Conservation (phyloP, 2,888 invertebrate genomes). For the Lampropteryx suffumata region DNA sequence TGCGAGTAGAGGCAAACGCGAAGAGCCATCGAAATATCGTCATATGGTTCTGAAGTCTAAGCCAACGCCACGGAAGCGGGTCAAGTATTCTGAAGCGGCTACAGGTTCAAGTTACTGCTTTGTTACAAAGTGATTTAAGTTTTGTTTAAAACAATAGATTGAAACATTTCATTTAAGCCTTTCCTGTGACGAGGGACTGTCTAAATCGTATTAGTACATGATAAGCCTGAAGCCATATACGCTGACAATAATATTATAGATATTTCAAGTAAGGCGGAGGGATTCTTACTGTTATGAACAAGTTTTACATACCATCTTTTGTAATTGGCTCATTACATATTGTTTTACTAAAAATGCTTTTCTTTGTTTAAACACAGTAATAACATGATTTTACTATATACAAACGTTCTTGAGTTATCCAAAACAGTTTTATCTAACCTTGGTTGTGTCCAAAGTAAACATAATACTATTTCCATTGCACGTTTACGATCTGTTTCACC, state of each 20-base stretch:
- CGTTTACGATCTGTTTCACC: slow-evolving; percentile 41
- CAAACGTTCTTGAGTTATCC: slow-evolving; percentile 11
- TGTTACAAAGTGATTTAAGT: slow-evolving; percentile 11
- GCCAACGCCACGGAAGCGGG: slow-evolving; percentile 50
- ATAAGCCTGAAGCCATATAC: slow-evolving; percentile 3
- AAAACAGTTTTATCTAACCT: slow-evolving; percentile 42
- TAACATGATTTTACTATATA: too few species aligned
- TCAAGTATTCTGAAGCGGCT: slow-evolving; percentile 50
- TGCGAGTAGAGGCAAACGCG: slow-evolving; percentile 9
- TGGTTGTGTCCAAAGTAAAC: slow-evolving; percentile 47
- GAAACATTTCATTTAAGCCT: neutral
- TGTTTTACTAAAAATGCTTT: too few species aligned
- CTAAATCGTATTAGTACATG: slow-evolving; percentile 1
- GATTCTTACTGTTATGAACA: too few species aligned
- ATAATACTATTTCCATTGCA: slow-evolving; percentile 41
- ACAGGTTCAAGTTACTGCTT: slow-evolving; percentile 23
- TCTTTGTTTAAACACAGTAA: too few species aligned
- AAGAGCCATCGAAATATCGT: slow-evolving; percentile 54
- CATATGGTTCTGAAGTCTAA: slow-evolving; percentile 18
- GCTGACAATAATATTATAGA: too few species aligned
- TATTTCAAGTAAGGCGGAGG: too few species aligned
- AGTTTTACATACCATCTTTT: too few species aligned
- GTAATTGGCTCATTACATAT: too few species aligned
- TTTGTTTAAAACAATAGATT: neutral
- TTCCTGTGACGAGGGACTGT: neutral